Evolutionary conservation across 2,888 invertebrate species (phyloP).

Genomic region (Ceratothoa steindachneri): DNA sequence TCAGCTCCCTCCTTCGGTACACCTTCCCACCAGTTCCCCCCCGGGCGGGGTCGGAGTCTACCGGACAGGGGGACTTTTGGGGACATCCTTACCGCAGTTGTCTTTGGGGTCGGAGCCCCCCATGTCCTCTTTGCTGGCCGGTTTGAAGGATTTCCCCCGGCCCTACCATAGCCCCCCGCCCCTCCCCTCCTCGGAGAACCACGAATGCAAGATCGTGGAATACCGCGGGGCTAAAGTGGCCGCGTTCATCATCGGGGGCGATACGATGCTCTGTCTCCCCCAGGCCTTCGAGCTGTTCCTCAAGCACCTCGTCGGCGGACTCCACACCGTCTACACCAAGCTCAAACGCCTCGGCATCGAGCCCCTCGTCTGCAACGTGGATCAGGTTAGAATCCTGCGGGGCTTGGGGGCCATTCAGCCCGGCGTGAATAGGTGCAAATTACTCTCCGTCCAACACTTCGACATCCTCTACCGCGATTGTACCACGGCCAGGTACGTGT

Average conservation of each 20-base stretch:
- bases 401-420: conserved; percentile 99
- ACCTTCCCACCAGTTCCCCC: conserved; percentile 19
- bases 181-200: conserved; percentile 85
- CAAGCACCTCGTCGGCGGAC: conserved; percentile 95
- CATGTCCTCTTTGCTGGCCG: conserved; percentile 41
- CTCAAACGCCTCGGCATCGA: conserved; percentile 97
- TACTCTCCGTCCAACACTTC: conserved; percentile 97
- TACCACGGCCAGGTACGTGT: conserved; percentile 94
- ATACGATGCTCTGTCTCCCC: conserved; percentile 94
- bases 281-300: conserved; percentile 98
- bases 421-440: conserved; percentile 98
- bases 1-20: conserved; percentile 29
- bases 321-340: conserved; percentile 99
- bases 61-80: conserved; percentile 38
- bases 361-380: conserved; percentile 98
- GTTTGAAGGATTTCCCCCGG: conserved; percentile 53
- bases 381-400: conserved; percentile 95
- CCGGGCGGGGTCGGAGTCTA: conserved; percentile 33
- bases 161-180: conserved; percentile 56
- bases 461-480: conserved; percentile 98
- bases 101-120: conserved; percentile 43
- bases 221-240: conserved; percentile 96
- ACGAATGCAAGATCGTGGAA: conserved; percentile 94
- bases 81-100: conserved; percentile 34
- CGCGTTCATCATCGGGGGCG: conserved; percentile 92